phyloP scores from a whole-genome alignment of 2,888 invertebrate genomes.

The Ophioninae sp. region DNA sequence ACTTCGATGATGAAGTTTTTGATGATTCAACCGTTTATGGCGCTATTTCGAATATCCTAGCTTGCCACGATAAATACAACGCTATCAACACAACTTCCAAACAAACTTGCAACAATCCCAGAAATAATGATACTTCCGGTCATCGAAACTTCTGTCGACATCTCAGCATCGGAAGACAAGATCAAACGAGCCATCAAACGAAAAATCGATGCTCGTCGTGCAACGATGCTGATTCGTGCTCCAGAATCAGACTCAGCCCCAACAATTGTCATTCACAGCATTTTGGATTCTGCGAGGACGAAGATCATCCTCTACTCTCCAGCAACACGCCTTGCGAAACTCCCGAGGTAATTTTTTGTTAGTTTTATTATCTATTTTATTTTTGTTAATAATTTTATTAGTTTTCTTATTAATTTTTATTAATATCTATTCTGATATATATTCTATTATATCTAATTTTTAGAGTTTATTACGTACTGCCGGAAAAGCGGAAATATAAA shows the following conservation, averaged over 20 bases:
- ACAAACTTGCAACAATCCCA: conserved; percentile 16
- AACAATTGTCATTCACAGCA: conserved; percentile 50
- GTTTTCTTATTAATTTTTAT: too few relatives aligned
- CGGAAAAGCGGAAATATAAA: too few relatives aligned
- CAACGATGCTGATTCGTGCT: conserved; percentile 59
- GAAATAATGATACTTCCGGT: conserved; percentile 7
- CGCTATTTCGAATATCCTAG: conserved; percentile 44
- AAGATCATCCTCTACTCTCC: conserved; percentile 68
- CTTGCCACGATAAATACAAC: conserved; percentile 39
- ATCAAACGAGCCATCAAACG: conserved; percentile 51
- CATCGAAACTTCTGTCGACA: conserved; percentile 22
- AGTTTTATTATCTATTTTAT: too few relatives aligned
- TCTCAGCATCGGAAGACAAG: conserved; percentile 34
- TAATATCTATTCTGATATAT: too few relatives aligned
- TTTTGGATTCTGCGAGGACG: conserved; percentile 63
- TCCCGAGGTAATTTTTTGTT: conserved; percentile 70
- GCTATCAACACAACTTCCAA: conserved; percentile 7
- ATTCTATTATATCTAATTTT: too few relatives aligned
- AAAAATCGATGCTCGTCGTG: conserved; percentile 64
- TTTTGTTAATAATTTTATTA: too few relatives aligned
- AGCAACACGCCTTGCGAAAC: conserved; percentile 63
- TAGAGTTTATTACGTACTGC: too few relatives aligned
- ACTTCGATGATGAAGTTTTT: conserved; percentile 35
- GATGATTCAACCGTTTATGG: conserved; percentile 47
- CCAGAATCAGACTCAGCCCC: conserved; percentile 58